phyloP scores from a whole-genome alignment of 1,140 invertebrate species.

The Sipha flava region DNA sequence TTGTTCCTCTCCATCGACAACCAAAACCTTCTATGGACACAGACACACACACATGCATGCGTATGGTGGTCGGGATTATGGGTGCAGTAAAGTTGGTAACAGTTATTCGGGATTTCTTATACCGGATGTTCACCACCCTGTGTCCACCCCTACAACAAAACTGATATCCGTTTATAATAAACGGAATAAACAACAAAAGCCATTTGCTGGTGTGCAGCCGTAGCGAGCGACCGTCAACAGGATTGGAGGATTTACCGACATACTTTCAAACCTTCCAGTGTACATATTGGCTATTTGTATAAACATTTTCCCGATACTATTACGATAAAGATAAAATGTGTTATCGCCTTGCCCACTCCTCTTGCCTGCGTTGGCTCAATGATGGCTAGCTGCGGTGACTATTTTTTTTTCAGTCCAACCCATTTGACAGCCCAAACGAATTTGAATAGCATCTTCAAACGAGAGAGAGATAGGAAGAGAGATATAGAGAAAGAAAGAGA shows the following conservation, averaged over 20 bases:
- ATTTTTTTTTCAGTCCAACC: not conserved
- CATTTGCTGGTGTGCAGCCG: slow-evolving; percentile 5
- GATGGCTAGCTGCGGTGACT: not conserved
- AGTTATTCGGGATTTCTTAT: slow-evolving; percentile 17
- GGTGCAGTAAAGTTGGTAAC: not conserved
- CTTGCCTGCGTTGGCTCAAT: too few relatives aligned
- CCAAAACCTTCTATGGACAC: not conserved
- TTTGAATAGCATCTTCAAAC: too few relatives aligned
- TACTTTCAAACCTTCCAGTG: slow-evolving; percentile 16
- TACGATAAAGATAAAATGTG: slow-evolving; percentile 5
- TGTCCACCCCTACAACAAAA: not conserved
- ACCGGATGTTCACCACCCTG: not conserved
- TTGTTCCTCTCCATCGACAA: not conserved
- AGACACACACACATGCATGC: not conserved
- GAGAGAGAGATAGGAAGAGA: too few relatives aligned
- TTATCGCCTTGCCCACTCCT: not conserved
- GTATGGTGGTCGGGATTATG: not conserved
- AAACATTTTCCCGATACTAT: slow-evolving; percentile 7
- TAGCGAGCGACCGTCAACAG: not conserved
- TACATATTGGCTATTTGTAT: slow-evolving; percentile 24
- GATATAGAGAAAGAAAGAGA: too few relatives aligned
- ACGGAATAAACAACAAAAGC: not conserved
- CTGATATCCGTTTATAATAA: slow-evolving; percentile 23
- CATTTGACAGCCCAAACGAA: not conserved
- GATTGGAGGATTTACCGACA: slow-evolving; percentile 8